Evolutionary conservation across 2,888 invertebrate species (phyloP), one percentile per base, ranked within the genome.

Genomic region (Mesopsocus fuscifrons): DNA sequence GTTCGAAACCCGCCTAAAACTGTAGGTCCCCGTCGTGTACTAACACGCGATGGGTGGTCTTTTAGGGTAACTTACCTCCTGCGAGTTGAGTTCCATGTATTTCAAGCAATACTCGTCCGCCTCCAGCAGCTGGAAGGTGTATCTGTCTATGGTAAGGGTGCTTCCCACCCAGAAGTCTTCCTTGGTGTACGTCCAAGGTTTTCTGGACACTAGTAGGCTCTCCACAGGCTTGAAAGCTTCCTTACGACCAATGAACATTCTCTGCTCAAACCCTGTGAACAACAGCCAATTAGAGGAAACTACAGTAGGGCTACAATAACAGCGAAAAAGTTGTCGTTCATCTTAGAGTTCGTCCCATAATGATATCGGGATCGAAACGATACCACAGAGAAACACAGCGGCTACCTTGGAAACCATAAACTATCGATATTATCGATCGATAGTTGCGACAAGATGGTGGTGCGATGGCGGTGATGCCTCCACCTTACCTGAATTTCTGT

Each of bases 31-130:
- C n/a, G n/a, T n/a, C n/a, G n/a, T n/a, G n/a, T n/a, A n/a, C n/a
- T n/a, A n/a, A n/a, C n/a, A n/a, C n/a, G n/a, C n/a, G n/a, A n/a
- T n/a, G n/a, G n/a, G n/a, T n/a, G 43, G 43, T 44, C 50, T 42
- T 32, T 38, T 21, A 34, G 34, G 43, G 44, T 11, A 44, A 41
- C 51, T 49, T 48, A 84, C 87, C 69, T 83, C 71, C 44, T 71
- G 61, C 44, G 72, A 64, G 59, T 87, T 68, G 5, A 77, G 56
- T 59, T 92, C 91, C 88, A 91, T 79, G 55, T 84, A 91, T 34
- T 78, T 69, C 41, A 89, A 61, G 0, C 87, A 82, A 55, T 84
- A 92, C 54, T 84, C 80, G 57, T 94, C 92, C 2, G 88, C 87
- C 2, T 76, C 75, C 1, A 74, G 65, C 22, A 94, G 65, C 40